Base-by-base conservation (phyloP, 2,888 invertebrate species). In the Oligia strigilis region DNA sequence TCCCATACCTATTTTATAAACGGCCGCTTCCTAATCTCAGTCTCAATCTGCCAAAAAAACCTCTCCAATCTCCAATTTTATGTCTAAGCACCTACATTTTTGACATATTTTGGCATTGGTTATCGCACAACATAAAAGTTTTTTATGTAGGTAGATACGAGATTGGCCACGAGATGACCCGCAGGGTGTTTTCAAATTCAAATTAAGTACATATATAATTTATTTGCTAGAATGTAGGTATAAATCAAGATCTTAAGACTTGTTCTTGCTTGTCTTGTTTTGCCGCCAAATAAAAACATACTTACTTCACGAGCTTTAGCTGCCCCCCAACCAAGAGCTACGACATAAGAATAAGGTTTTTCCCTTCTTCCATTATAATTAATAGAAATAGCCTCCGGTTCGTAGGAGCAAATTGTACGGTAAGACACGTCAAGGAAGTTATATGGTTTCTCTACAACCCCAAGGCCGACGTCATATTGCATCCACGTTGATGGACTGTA, bases 361-460 rank as follows among this genome's bases (percentile, higher is more conserved):
- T 88, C 83, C 17, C 67, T 66, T 40, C 14, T 62, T 19, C n/a
- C 29, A 52, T 82, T 67, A n/a, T 52, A 87, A 69, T 83, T 81
- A 13, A 87, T 71, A 1, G 9, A 0, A 52, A 87, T 80, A 29
- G 67, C 36, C 13, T 13, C 58, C 1, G 87, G 87, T 60, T 72
- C 49, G 46, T 87, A 85, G 2, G 87, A 85, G 43, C 87, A 87
- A 23, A 72, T 3, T 6, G 4, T 17, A 11, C 74, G 72, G 29
- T 85, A 87, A 19, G 83, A 78, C 0, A 11, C 0, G 58, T 87
- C 87, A 1, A 29, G 23, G 29, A 85, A 87, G 29, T 81, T 55
- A 29, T 87, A 87, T 9, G 80, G 85, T n/a, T 75, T 81, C 19
- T 87, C 87, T 8, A 87, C 85, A 0, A 87, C 72, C 0, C 77